A percentile compares a stretch with the other conserved stretches of the same genome.
These are phyloP conservation scores for Orestias chungarensis DNA, from an alignment of 2,797 vertebrate species.

Conservation along the genomic window DNA sequence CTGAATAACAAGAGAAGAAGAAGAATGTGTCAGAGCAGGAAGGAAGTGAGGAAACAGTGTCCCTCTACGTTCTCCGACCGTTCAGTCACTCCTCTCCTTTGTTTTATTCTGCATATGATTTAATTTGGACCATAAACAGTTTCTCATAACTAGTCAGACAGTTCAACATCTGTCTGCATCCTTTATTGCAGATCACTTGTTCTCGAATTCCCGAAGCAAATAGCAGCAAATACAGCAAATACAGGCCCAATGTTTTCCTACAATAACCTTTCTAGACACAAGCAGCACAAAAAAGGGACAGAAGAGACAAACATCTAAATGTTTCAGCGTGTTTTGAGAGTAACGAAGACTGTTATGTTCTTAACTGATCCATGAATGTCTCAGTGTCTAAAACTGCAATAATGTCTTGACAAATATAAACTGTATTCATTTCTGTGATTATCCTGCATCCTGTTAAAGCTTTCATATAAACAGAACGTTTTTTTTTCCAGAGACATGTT, in stretches of 20 bases:
- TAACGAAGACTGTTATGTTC: too few relatives aligned
- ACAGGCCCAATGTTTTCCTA: neutral
- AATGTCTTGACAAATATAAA: neutral
- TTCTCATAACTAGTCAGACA: neutral
- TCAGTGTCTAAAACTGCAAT: neutral
- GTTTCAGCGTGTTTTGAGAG: too few relatives aligned
- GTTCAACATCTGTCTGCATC: neutral
- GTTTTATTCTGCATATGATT: too few relatives aligned
- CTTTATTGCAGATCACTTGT: neutral
- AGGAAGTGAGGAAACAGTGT: slow-evolving; percentile 33
- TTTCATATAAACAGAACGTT: too few relatives aligned
- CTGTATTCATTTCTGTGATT: too few relatives aligned
- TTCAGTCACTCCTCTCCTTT: neutral
- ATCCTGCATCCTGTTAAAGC: too few relatives aligned
- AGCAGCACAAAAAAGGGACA: too few relatives aligned
- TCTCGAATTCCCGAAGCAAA: neutral
- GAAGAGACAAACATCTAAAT: neutral
- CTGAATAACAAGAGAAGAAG: slow-evolving; percentile 28
- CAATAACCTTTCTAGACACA: too few relatives aligned
- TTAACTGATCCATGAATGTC: too few relatives aligned
- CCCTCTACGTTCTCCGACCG: neutral
- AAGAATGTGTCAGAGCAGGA: slow-evolving; percentile 42
- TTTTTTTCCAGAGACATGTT: too few relatives aligned
- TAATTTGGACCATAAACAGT: too few relatives aligned
- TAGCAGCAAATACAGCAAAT: neutral